phyloP scores from a whole-genome alignment of 2,797 vertebrate genomes.

The Pseudochaenichthys georgianus region DNA sequence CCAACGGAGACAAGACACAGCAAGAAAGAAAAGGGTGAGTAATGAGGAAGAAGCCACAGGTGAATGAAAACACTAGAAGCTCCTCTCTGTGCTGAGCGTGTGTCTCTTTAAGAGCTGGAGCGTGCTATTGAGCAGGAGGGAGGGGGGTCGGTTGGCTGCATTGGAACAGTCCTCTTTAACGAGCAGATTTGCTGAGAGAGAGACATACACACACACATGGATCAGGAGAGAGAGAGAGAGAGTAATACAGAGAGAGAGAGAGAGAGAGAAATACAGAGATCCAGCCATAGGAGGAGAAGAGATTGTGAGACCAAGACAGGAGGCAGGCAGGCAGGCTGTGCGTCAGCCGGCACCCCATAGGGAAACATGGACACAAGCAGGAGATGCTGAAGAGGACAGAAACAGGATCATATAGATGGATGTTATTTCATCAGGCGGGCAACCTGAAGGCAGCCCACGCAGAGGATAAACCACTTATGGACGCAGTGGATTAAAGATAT shows the following conservation, averaged over 20 bases:
- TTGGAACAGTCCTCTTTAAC: slow-evolving; percentile 87
- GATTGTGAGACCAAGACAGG: slow-evolving; percentile 73
- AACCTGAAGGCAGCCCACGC: slow-evolving; percentile 74
- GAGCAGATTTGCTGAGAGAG: slow-evolving; percentile 85
- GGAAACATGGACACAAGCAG: slow-evolving; percentile 77
- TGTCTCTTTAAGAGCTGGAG: slow-evolving; percentile 91
- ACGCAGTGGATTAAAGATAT: slow-evolving; percentile 82
- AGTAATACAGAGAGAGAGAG: slow-evolving; percentile 51
- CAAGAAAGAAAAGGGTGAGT: neutral
- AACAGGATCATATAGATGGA: slow-evolving; percentile 74
- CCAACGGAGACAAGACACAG: neutral
- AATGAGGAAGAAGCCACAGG: slow-evolving; percentile 59
- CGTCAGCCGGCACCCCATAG: slow-evolving; percentile 74
- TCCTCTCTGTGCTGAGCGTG: slow-evolving; percentile 50
- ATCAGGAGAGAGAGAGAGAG: slow-evolving; percentile 48
- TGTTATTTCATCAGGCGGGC: slow-evolving; percentile 71
- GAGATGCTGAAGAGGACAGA: slow-evolving; percentile 69
- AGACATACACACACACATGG: slow-evolving; percentile 52
- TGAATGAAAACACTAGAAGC: slow-evolving; percentile 35
- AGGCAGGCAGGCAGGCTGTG: slow-evolving; percentile 72
- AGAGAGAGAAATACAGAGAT: slow-evolving; percentile 36
- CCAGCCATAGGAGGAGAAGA: slow-evolving; percentile 70
- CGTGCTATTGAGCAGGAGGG: slow-evolving; percentile 68
- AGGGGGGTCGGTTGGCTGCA: slow-evolving; percentile 71
- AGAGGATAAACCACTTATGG: slow-evolving; percentile 84